Percentiles rank a stretch among this genome's conserved stretches.
Conservation (phyloP, 2,888 invertebrate species). For the Fissipunctia ypsillon region DNA sequence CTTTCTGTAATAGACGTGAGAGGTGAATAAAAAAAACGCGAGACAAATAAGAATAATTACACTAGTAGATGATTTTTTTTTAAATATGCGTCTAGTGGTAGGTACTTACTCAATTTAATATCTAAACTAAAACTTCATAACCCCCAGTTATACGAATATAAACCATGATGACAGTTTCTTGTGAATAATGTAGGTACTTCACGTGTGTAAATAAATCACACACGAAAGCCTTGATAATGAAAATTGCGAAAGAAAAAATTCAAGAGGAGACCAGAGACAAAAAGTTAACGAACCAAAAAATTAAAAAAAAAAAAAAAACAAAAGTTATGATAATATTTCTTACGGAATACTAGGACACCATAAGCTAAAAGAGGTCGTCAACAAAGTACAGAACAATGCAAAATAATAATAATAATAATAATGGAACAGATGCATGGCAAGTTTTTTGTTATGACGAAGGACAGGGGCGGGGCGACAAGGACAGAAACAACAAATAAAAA, state of each 20-base stretch:
- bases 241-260: conserved; percentile 4
- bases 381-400: too few species aligned
- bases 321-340: conserved; percentile 68
- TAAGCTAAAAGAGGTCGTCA: conserved; percentile 47
- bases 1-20: neutral
- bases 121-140: neutral
- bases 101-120: neutral
- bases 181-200: neutral
- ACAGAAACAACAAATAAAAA: conserved; percentile 68
- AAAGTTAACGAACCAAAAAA: conserved; percentile 17
- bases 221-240: neutral
- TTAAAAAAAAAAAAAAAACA: conserved; percentile 58
- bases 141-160: neutral
- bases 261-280: neutral
- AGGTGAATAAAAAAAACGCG: neutral
- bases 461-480: conserved; percentile 61
- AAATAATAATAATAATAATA: too few species aligned
- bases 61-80: neutral
- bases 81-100: neutral
- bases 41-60: neutral
- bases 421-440: conserved; percentile 48
- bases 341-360: conserved; percentile 69
- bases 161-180: neutral
- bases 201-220: conserved; percentile 20
- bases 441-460: conserved; percentile 55